Conservation (phyloP, 2,888 invertebrate genomes). For the Drosophila neutralis region DNA sequence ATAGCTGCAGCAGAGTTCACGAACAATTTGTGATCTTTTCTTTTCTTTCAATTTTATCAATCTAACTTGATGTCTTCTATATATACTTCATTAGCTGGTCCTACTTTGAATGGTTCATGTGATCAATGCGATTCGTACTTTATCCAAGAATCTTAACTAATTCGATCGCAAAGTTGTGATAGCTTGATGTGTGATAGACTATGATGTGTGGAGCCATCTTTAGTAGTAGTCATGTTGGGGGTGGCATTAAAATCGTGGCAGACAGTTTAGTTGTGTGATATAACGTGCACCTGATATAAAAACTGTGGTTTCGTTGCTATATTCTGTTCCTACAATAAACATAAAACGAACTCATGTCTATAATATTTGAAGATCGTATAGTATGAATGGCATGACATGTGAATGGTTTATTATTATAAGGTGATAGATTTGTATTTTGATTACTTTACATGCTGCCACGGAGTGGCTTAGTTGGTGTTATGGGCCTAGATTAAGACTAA, state of each 20-base stretch:
- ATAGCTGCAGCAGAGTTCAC: not conserved
- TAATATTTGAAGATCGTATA: conserved; percentile 22
- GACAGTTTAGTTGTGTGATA: conserved; percentile 56
- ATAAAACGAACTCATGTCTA: conserved; percentile 39
- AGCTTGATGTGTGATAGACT: conserved; percentile 6
- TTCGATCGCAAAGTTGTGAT: not conserved
- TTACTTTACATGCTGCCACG: not conserved
- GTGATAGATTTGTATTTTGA: conserved; percentile 3
- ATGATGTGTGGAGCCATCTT: conserved; percentile 15
- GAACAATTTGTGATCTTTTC: not conserved
- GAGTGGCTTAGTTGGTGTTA: not conserved
- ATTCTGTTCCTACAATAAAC: not conserved
- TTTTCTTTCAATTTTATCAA: not conserved
- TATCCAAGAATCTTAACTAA: not conserved
- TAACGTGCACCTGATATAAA: conserved; percentile 56
- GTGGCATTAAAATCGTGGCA: conserved; percentile 53
- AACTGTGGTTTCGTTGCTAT: conserved; percentile 3
- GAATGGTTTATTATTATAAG: conserved; percentile 3
- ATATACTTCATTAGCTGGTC: not conserved
- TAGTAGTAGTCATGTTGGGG: conserved; percentile 24
- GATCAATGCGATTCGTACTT: not conserved
- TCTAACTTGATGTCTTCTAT: not conserved
- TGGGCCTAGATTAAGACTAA: too few relatives aligned
- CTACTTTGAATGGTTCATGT: not conserved
- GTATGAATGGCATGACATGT: not conserved